Evolutionary conservation across 1,140 invertebrate genomes (phyloP), one percentile per base, ranked within the genome.

Genomic region (Caerostris darwini): DNA sequence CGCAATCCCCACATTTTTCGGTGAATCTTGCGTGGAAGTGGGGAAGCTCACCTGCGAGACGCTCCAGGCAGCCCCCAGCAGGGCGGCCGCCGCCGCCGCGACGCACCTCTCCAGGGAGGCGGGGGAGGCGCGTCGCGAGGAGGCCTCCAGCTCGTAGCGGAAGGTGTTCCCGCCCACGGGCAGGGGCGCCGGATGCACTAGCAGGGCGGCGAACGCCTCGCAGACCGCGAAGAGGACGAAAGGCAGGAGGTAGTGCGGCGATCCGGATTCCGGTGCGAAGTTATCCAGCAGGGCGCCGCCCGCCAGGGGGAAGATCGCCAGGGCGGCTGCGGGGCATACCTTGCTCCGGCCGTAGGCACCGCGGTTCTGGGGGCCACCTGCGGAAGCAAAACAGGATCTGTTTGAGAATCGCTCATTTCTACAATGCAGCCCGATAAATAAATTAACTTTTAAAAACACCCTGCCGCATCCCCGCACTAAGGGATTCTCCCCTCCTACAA

Each of bases 151-250:
- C 34, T 89, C 77, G 54, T 93, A 91, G 5, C 90, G 86, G 14
- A 81, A 64, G 0, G 87, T 90, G 7, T 90, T 95, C 3, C 83
- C 71, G n/a, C 93, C 93, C 5, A 95, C 93, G 50, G 88, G 58
- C 53, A 95, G 50, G 3, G 95, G 95, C 5, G 95, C 71, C 86
- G 81, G 87, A 14, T 94, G 92, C 5, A 95, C 71, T 19, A 95
- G 69, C 12, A 92, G 58, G 50, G 82, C 86, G n/a, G 94, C 88
- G 7, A 95, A 92, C 3, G 95, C 50, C 54, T 94, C 92, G 4
- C 94, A 90, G 67, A 94, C 95, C 59, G 94, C 95, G 61, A 95
- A 95, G 12, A 95, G 83, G 57, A 95, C 92, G 50, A 94, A 87
- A 5, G 95, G 64, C 71, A 95, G 94, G 50, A 94, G 88, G 56